Conservation (phyloP, 37 sponge, comb jelly and placozoan species). For the Haliclona indistincta region DNA sequence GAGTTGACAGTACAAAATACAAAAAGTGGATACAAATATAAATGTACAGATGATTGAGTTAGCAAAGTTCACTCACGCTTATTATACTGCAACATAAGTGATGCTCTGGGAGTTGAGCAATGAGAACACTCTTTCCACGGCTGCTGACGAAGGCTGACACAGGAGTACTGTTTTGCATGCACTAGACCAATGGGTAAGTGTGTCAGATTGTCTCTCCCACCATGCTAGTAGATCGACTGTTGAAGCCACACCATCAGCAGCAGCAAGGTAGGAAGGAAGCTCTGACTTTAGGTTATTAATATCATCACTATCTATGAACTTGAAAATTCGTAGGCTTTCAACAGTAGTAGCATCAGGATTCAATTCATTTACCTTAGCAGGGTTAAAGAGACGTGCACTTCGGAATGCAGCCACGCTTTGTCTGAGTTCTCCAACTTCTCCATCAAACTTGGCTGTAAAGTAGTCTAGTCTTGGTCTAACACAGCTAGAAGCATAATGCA, state of each 20-base stretch:
- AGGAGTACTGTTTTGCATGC: conserved; percentile 20
- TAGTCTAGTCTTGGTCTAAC: conserved; percentile 26
- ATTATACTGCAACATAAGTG: too few relatives aligned
- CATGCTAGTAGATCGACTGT: conserved; percentile 11
- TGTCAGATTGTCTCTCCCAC: conserved; percentile 11
- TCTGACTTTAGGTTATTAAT: conserved; percentile 31
- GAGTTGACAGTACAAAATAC: too few relatives aligned
- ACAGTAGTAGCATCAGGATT: conserved; percentile 28
- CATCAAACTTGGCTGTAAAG: conserved; percentile 10
- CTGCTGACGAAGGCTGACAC: conserved; percentile 37
- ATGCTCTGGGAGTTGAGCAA: too few relatives aligned
- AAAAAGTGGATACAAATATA: too few relatives aligned
- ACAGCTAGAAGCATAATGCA: conserved; percentile 17
- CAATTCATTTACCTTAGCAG: conserved; percentile 7
- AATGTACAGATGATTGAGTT: too few relatives aligned
- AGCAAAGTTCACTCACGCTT: too few relatives aligned
- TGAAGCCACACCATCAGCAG: conserved; percentile 4
- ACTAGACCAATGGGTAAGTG: conserved; percentile 17
- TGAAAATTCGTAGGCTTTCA: conserved; percentile 3
- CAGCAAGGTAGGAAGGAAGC: conserved; percentile 32
- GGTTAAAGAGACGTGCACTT: conserved; percentile 15
- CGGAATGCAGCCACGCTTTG: conserved; percentile 23
- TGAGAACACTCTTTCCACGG: conserved; percentile 40
- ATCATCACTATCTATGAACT: conserved; percentile 8
- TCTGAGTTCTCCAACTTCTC: neutral